Conservation (phyloP, 2,888 invertebrate genomes). For the Andrena hattorfiana region DNA sequence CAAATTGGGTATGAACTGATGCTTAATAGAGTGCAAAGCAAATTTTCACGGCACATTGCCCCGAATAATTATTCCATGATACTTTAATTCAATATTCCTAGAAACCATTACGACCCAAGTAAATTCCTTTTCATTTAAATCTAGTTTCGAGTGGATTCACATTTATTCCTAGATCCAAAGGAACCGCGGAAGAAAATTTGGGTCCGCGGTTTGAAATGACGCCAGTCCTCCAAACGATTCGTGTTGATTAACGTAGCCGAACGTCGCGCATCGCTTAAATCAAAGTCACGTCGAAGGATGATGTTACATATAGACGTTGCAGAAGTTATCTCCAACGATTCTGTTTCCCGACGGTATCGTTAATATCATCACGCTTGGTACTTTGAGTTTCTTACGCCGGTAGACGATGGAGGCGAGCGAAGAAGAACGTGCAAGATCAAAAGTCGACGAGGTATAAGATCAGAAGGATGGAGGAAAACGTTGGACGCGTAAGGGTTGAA, state of each 20-base stretch:
- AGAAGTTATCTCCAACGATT: constrained; percentile 37
- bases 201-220: background rate
- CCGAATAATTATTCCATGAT: no score
- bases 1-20: no score
- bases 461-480: constrained; percentile 67
- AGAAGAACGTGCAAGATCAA: constrained; percentile 62
- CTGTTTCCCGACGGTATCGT: constrained; percentile 32
- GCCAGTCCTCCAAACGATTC: background rate
- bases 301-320: background rate
- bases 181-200: background rate
- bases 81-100: no score
- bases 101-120: no score
- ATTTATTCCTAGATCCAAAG: no score
- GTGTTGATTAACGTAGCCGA: background rate
- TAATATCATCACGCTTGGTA: constrained; percentile 31
- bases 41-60: no score
- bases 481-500: constrained; percentile 68
- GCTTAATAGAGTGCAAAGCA: no score
- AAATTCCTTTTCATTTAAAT: no score
- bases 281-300: background rate
- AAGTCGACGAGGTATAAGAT: constrained; percentile 64
- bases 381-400: constrained; percentile 38
- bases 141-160: no score
- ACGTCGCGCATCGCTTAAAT: background rate
- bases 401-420: constrained; percentile 4